phyloP scores from a whole-genome alignment of 2,888 invertebrate species.

The Bombylius major region DNA sequence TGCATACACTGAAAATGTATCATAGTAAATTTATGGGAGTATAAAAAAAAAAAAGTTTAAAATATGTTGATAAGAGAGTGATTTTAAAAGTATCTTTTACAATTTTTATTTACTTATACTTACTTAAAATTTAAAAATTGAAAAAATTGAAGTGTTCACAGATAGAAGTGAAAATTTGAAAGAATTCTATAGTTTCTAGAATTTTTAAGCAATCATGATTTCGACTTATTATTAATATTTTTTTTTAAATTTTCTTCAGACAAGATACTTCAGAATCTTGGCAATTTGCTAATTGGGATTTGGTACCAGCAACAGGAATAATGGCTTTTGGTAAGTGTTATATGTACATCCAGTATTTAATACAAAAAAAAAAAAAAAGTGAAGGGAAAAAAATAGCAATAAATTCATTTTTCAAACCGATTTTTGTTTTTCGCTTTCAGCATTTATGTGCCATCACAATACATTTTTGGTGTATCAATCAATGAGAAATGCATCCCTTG shows the following conservation, averaged over 20 bases:
- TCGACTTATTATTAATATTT: neutral
- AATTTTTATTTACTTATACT: no score
- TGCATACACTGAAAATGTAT: no score
- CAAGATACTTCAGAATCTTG: conserved; percentile 52
- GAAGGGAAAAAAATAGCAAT: no score
- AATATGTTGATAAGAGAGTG: no score
- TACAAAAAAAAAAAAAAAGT: no score
- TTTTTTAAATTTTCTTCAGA: conserved; percentile 33
- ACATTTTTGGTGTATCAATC: conserved; percentile 74
- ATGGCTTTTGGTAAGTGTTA: conserved; percentile 65
- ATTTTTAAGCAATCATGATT: neutral
- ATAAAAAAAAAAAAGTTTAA: no score
- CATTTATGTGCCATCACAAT: conserved; percentile 87
- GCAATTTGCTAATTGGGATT: conserved; percentile 58
- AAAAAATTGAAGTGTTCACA: no score
- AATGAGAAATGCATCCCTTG: conserved; percentile 58
- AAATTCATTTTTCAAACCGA: neutral
- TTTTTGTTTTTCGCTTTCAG: conserved; percentile 31
- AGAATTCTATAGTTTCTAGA: no score
- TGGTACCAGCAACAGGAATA: conserved; percentile 67
- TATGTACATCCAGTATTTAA: neutral
- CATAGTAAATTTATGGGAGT: no score
- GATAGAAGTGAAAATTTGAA: no score
- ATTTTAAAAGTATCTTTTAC: no score
- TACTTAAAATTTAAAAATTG: no score